Percentiles rank a stretch among this genome's conserved stretches.
phyloP scores from a whole-genome alignment of 2,888 invertebrate genomes.

The Sialis lutaria region DNA sequence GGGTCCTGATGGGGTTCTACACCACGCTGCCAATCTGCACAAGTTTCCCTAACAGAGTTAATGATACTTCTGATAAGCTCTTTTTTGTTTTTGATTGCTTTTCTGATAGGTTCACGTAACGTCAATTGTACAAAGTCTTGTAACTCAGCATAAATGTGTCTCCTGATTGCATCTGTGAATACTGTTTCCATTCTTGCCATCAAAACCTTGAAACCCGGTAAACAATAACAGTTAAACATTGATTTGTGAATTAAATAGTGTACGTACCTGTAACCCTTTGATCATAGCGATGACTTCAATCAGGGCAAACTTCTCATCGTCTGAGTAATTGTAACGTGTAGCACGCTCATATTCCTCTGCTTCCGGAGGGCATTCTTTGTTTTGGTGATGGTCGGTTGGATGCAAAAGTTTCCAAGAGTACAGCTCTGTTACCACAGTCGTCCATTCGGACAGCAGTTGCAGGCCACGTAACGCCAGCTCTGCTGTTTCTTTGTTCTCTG shows the following conservation, averaged over 20 bases:
- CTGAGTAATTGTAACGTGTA: slow-evolving; percentile 92
- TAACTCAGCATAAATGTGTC: slow-evolving; percentile 88
- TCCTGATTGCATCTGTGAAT: slow-evolving; percentile 75
- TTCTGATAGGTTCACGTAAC: slow-evolving; percentile 80
- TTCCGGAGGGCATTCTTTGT: slow-evolving; percentile 84
- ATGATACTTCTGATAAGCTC: slow-evolving; percentile 91
- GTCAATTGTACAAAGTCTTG: slow-evolving; percentile 90
- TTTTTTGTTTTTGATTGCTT: slow-evolving; percentile 95
- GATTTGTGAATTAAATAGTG: too few species aligned
- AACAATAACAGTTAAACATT: too few species aligned
- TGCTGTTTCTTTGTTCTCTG: slow-evolving; percentile 79
- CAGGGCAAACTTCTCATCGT: slow-evolving; percentile 93
- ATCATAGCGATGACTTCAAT: slow-evolving; percentile 99
- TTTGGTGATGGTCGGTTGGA: slow-evolving; percentile 93
- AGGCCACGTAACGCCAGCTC: slow-evolving; percentile 84
- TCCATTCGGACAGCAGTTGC: slow-evolving; percentile 91
- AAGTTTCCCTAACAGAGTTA: slow-evolving; percentile 91
- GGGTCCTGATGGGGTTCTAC: slow-evolving; percentile 86
- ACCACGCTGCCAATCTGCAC: slow-evolving; percentile 90
- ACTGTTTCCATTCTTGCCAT: slow-evolving; percentile 97
- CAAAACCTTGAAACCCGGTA: slow-evolving; percentile 56
- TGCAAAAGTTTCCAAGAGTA: slow-evolving; percentile 97
- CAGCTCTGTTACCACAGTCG: slow-evolving; percentile 86
- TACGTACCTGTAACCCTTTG: slow-evolving; percentile 77
- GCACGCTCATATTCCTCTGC: slow-evolving; percentile 98